phyloP scores from a whole-genome alignment of 2,888 invertebrate genomes.

The Petrolisthes cinctipes region DNA sequence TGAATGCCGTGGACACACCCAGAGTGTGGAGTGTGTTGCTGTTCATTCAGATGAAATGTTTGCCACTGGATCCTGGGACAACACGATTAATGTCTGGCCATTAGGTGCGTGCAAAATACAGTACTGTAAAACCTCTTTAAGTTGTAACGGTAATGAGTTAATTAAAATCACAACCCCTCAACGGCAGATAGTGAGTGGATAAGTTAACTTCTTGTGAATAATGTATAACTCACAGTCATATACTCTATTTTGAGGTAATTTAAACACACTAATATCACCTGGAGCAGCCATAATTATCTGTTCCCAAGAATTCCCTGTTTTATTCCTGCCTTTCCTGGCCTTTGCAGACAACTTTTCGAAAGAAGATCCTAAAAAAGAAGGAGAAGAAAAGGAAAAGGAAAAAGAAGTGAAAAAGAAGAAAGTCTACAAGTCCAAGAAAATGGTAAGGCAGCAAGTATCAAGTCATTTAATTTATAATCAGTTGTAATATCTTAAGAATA shows the following conservation, averaged over 20 bases:
- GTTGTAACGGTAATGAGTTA: background rate
- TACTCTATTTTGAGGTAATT: no score
- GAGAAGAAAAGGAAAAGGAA: constrained; percentile 67
- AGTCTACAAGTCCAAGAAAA: constrained; percentile 64
- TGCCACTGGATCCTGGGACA: constrained; percentile 94
- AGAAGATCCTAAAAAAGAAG: constrained; percentile 66
- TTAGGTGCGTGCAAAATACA: constrained; percentile 66
- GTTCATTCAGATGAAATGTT: constrained; percentile 76
- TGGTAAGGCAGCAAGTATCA: constrained; percentile 23
- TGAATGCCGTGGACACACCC: constrained; percentile 90
- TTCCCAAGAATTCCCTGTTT: background rate
- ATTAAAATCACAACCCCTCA: background rate
- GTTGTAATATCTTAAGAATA: background rate
- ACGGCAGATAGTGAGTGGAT: background rate
- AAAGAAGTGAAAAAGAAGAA: constrained; percentile 68
- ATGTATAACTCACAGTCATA: no score
- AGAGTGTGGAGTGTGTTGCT: constrained; percentile 89
- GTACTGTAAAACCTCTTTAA: background rate
- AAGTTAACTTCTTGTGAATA: background rate
- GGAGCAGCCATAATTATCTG: no score
- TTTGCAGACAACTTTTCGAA: constrained; percentile 2
- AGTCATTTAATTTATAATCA: background rate
- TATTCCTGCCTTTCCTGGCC: background rate
- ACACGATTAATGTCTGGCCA: constrained; percentile 91
- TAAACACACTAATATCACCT: no score